Evolutionary conservation across 2,113 vertebrate genomes (phyloP).

Genomic region (Cettia cetti): DNA sequence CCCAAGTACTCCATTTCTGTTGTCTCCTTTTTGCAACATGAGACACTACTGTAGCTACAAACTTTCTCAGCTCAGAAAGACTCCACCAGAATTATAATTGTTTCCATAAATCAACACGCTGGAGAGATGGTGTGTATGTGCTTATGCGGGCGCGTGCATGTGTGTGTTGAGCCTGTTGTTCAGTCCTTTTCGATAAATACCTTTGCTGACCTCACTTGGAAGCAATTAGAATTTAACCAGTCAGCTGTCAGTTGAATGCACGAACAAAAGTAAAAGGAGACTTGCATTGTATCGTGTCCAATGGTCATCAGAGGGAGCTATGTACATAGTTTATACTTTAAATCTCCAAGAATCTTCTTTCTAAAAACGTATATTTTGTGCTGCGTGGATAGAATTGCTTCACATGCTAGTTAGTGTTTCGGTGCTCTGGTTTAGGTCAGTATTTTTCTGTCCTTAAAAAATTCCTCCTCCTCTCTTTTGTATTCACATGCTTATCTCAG

Average conservation of each 20-base stretch:
- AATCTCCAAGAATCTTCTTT: constrained; percentile 63
- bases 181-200: constrained; percentile 92
- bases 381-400: background rate
- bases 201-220: constrained; percentile 98
- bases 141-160: constrained; percentile 58
- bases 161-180: constrained; percentile 85
- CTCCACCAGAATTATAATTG: constrained; percentile 83
- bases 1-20: constrained; percentile 78
- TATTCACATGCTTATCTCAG: background rate
- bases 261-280: constrained; percentile 78
- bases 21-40: constrained; percentile 78
- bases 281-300: constrained; percentile 78
- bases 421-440: constrained; percentile 12
- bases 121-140: constrained; percentile 69
- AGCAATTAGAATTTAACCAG: constrained; percentile 97
- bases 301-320: constrained; percentile 92
- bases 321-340: constrained; percentile 75
- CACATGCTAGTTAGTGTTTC: background rate
- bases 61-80: constrained; percentile 80
- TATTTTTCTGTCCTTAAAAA: background rate
- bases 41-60: constrained; percentile 78
- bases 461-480: background rate
- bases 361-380: constrained; percentile 38
- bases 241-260: constrained; percentile 91
- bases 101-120: constrained; percentile 87